Evolutionary conservation across 1,140 invertebrate genomes (phyloP).

Genomic region (Kradibia gibbosae): DNA sequence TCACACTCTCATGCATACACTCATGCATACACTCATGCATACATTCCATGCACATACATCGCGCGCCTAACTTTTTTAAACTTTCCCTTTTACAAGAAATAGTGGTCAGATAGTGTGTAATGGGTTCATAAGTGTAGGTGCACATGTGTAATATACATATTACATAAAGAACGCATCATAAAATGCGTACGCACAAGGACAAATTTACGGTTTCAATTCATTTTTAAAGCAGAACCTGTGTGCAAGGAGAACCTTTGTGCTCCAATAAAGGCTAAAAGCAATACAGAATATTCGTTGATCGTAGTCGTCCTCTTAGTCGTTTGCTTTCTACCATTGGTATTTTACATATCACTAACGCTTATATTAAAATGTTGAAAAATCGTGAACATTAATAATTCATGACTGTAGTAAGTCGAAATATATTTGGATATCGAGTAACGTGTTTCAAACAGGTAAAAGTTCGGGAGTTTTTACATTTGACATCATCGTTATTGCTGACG

Average conservation of each 20-base stretch:
- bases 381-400: slow-evolving; percentile 4
- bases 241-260: background rate
- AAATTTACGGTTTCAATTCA: background rate
- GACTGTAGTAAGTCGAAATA: background rate
- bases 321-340: background rate
- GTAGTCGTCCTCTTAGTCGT: background rate
- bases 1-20: background rate
- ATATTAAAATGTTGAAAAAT: slow-evolving; percentile 5
- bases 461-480: background rate
- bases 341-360: slow-evolving; percentile 20
- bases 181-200: background rate
- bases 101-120: background rate
- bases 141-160: background rate
- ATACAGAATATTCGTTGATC: background rate
- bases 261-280: background rate
- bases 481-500: background rate
- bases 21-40: background rate
- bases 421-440: background rate
- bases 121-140: background rate
- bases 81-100: slow-evolving; percentile 39
- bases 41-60: background rate
- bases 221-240: background rate
- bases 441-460: background rate
- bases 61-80: slow-evolving; percentile 22
- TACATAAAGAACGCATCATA: background rate